These are phyloP conservation scores for Mayetiola destructor DNA, from an alignment of 2,888 invertebrate genomes.

Conservation along the genomic window DNA sequence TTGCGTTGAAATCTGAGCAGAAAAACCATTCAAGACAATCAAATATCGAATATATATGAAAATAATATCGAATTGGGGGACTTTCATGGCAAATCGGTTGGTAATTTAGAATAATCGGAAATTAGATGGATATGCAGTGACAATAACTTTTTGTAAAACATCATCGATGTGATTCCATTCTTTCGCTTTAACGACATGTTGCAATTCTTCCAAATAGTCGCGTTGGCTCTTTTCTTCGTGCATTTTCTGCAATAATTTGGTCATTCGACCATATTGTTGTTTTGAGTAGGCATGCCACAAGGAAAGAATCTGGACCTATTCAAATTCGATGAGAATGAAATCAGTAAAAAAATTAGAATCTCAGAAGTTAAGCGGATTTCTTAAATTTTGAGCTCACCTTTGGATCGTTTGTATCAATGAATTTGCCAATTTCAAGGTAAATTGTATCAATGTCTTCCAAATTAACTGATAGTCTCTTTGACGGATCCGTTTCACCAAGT, in stretches of 20 bases:
- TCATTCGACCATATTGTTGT: constrained; percentile 65
- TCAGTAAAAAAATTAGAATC: constrained; percentile 15
- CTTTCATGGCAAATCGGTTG: not conserved
- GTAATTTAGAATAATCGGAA: constrained; percentile 24
- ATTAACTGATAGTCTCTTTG: constrained; percentile 32
- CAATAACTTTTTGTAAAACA: constrained; percentile 26
- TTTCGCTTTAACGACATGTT: constrained; percentile 25
- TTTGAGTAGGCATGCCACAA: constrained; percentile 69
- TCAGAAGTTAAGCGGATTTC: constrained; percentile 12
- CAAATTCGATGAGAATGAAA: constrained; percentile 12
- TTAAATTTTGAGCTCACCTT: constrained; percentile 42
- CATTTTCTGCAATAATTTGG: constrained; percentile 58
- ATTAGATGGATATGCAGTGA: constrained; percentile 29
- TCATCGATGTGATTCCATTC: constrained; percentile 29
- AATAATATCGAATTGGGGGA: too few relatives aligned
- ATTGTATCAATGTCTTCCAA: constrained; percentile 44
- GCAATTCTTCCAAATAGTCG: constrained; percentile 41
- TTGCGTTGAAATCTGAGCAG: not conserved
- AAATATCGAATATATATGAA: not conserved
- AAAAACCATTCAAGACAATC: not conserved
- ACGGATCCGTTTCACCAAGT: constrained; percentile 16
- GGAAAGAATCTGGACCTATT: constrained; percentile 57
- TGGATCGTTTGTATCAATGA: constrained; percentile 59
- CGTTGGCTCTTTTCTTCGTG: constrained; percentile 67
- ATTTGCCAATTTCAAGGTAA: constrained; percentile 62